Evolutionary conservation across 2,888 invertebrate species (phyloP).

Genomic region (Eupithecia pulchellata): DNA sequence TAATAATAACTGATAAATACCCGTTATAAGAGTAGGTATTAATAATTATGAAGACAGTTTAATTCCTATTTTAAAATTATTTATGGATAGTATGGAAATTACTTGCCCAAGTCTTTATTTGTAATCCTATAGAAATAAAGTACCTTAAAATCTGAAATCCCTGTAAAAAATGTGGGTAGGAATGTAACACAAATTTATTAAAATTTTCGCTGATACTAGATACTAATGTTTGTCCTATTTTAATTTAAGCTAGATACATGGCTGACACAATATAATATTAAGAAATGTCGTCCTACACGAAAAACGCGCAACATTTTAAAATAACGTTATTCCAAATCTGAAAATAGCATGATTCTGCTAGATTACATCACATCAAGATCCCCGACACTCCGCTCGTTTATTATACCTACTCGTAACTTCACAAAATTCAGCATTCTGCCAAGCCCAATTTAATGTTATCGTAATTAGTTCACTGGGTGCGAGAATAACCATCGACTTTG

Average conservation of each 20-base stretch:
- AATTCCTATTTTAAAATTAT: too few species aligned
- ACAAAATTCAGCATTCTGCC: constrained; percentile 68
- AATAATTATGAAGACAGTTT: too few species aligned
- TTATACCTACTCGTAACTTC: constrained; percentile 59
- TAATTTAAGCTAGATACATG: constrained; percentile 13
- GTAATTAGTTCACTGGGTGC: constrained; percentile 61
- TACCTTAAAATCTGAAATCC: too few species aligned
- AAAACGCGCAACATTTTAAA: constrained; percentile 58
- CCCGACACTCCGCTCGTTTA: constrained; percentile 66
- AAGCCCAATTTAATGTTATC: constrained; percentile 72
- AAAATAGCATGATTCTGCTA: constrained; percentile 71
- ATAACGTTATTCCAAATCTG: constrained; percentile 66
- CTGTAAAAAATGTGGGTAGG: neutral
- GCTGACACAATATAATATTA: constrained; percentile 20
- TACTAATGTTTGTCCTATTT: neutral
- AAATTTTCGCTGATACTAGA: neutral
- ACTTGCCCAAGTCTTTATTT: too few species aligned
- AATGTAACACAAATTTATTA: neutral
- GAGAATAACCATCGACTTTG: constrained; percentile 47
- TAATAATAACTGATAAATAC: too few species aligned
- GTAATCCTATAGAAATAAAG: too few species aligned
- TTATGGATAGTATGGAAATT: too few species aligned
- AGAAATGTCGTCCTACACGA: constrained; percentile 50
- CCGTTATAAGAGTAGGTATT: too few species aligned
- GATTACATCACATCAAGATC: constrained; percentile 75